phyloP scores from a whole-genome alignment of 2,113 vertebrate species.

The Dromiciops gliroides region DNA sequence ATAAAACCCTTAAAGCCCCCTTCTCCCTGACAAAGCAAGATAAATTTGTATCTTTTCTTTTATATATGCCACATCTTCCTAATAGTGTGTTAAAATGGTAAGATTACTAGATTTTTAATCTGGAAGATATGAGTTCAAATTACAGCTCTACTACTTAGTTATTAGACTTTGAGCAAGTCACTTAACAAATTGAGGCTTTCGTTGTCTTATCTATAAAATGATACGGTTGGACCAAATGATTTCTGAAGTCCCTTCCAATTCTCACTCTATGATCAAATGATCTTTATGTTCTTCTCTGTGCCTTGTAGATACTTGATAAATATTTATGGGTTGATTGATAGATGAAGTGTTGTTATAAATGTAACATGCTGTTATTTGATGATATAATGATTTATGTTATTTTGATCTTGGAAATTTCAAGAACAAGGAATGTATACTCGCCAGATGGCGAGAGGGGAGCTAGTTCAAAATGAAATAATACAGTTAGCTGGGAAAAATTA shows the following conservation, averaged over 20 bases:
- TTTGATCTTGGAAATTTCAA: slow-evolving; percentile 62
- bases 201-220: neutral
- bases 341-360: neutral
- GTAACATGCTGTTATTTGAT: neutral
- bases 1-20: neutral
- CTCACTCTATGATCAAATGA: neutral
- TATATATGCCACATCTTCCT: neutral
- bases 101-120: neutral
- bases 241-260: neutral
- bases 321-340: neutral
- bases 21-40: neutral
- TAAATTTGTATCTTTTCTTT: neutral
- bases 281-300: neutral
- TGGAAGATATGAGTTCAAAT: neutral
- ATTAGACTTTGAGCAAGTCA: neutral
- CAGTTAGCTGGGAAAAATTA: slow-evolving; percentile 53
- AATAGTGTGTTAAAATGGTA: neutral
- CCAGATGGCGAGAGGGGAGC: neutral
- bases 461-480: slow-evolving; percentile 32
- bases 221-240: neutral
- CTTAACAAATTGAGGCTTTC: neutral
- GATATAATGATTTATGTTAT: slow-evolving; percentile 66
- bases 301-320: slow-evolving; percentile 22
- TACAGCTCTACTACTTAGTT: neutral
- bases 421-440: neutral